Evolutionary conservation across 2,113 vertebrate genomes (phyloP), one percentile per base, ranked within the genome.

Genomic region (Anser cygnoides): DNA sequence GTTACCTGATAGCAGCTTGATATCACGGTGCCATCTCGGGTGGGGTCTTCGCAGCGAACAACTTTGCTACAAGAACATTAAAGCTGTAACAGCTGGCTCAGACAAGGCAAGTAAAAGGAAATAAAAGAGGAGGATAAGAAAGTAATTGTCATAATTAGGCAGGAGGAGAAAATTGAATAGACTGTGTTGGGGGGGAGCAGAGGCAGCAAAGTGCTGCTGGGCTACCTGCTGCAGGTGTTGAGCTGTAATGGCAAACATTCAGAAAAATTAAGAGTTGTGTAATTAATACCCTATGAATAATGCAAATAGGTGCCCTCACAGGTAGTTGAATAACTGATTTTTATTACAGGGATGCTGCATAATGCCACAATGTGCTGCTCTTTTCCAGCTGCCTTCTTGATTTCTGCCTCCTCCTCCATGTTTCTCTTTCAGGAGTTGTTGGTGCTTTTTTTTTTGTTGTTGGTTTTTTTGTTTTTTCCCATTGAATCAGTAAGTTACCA

Each of bases 241-340:
- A 93, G 44, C n/a, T 93, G 58, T n/a, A 66, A 89, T 78, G 93
- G 86, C 43, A 58, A 70, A 82, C 66, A 26, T 35, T 96, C 73
- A 84, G 85, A 93, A 92, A 57, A 54, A 67, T 26, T 44, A 61
- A 43, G 41, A 84, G 52, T 31, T 89, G 43, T 79, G 84, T 92
- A 89, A 95, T 92, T 93, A 93, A 93, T 95, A 78, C 28, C 9
- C 37, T 44, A 84, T 93, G 93, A 94, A 95, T 91, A 94, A 96
- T 96, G 90, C 70, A 97, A 82, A 90, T 76, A 87, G 25, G 6
- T 87, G 89, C 71, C 89, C 74, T 95, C 95, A 89, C 84, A 93
- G 37, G 89, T 54, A 74, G 84, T 2, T 94, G 79, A 91, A 93
- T 89, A 89, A 96, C 89, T 78, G 88, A 96, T 82, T 76, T 52